phyloP scores from a whole-genome alignment of 2,113 vertebrate species.

The Paraplagusia blochii region DNA sequence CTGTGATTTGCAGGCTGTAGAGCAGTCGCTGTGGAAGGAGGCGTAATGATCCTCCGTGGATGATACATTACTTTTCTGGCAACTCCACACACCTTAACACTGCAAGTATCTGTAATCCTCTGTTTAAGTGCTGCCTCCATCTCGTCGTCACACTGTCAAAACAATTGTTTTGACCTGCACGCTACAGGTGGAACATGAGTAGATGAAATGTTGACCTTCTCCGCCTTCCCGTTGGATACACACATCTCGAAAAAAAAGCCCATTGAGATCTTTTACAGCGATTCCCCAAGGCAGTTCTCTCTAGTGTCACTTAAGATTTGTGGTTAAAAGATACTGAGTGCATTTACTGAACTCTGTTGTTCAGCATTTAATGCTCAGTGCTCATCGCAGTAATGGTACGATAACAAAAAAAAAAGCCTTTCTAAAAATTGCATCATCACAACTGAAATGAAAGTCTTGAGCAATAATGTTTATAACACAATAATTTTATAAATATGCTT shows the following conservation, averaged over 20 bases:
- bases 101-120: conserved; percentile 17
- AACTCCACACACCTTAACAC: conserved; percentile 45
- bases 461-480: too few species aligned
- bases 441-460: too few species aligned
- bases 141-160: conserved; percentile 11
- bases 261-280: conserved; percentile 21
- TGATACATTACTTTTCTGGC: conserved; percentile 52
- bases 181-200: conserved; percentile 22
- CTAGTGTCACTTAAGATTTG: conserved; percentile 33
- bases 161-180: conserved; percentile 28
- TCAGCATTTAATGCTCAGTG: conserved; percentile 1
- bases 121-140: conserved; percentile 23
- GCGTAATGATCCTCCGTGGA: conserved; percentile 46
- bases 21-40: conserved; percentile 32
- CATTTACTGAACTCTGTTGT: neutral
- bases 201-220: conserved; percentile 35
- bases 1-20: conserved; percentile 57
- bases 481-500: too few species aligned
- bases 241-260: conserved; percentile 15
- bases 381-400: neutral
- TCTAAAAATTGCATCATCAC: too few species aligned
- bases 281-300: conserved; percentile 12
- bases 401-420: neutral
- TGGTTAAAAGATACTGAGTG: conserved; percentile 22
- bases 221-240: conserved; percentile 24